Evolutionary conservation across 2,888 invertebrate species (phyloP), one percentile per base, ranked within the genome.

Genomic region (Hermodice carunculata): DNA sequence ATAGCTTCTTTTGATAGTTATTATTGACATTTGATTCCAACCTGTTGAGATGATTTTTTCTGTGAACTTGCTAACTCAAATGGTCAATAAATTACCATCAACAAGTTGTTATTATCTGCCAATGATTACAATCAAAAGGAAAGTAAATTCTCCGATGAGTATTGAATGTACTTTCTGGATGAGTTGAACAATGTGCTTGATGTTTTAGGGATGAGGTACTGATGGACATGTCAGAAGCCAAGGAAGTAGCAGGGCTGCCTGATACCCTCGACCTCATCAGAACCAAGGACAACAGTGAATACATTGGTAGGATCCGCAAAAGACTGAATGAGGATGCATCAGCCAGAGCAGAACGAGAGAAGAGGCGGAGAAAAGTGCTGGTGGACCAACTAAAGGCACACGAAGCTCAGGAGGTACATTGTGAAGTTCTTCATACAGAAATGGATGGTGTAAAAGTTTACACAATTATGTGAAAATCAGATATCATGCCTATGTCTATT

Each of bases 371-470:
- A 37, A 86, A 86, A 74, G 85, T 86, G 26, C 69, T 86, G 4
- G 82, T 83, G 6, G 84, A 86, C 69, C 85, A 85, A 69, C 76
- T 85, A 70, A 79, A 77, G 54, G 81, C 86, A 14, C 84, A 85
- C 64, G 81, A 83, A 54, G 71, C 73, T 5, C 83, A 83, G 62
- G 84, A 85, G 80, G 85, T 84, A 66, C 53, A 60, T 19, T 14
- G 17, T 8, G 8, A 37, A 37, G 17, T 11, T 37, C 8, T n/a
- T n/a, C n/a, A n/a, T n/a, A n/a, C n/a, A n/a, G n/a, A n/a, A n/a
- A n/a, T n/a, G n/a, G n/a, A n/a, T n/a, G n/a, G n/a, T n/a, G n/a
- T n/a, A n/a, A n/a, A n/a, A n/a, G n/a, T n/a, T n/a, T n/a, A n/a
- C n/a, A n/a, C n/a, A n/a, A n/a, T n/a, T n/a, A n/a, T n/a, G n/a